Evolutionary conservation across 1,140 invertebrate genomes (phyloP).

Genomic region (Aphaenogaster rudis): DNA sequence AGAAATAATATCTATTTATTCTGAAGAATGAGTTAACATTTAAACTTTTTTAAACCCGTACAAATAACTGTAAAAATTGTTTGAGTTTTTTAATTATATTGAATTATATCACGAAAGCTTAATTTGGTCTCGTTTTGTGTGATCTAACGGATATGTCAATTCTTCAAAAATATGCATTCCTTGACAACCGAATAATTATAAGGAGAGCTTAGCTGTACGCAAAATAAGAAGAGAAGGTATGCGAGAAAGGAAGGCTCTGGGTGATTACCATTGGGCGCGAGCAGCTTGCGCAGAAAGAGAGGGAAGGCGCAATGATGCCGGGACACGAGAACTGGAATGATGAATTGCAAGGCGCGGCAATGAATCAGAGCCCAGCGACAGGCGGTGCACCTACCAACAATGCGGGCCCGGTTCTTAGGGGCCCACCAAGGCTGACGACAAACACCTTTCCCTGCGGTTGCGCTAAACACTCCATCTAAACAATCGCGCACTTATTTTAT

Average conservation of each 20-base stretch:
- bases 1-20: background rate
- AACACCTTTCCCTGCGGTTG: conserved; percentile 73
- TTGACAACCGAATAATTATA: conserved; percentile 44
- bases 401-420: conserved; percentile 70
- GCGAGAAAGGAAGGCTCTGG: conserved; percentile 58
- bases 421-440: conserved; percentile 74
- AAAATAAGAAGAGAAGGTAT: conserved; percentile 30
- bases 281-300: conserved; percentile 39
- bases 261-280: conserved; percentile 71
- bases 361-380: conserved; percentile 80
- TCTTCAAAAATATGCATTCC: conserved; percentile 49
- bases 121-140: background rate
- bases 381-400: conserved; percentile 77
- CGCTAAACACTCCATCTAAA: conserved; percentile 61
- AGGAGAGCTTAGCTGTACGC: conserved; percentile 48
- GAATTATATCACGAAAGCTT: background rate
- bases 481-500: conserved; percentile 66
- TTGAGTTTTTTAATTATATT: conserved; percentile 6
- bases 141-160: background rate
- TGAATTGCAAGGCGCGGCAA: conserved; percentile 82
- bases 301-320: conserved; percentile 70
- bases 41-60: background rate
- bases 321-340: conserved; percentile 81
- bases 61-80: background rate
- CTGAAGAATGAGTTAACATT: background rate